Percentiles rank a stretch among this genome's conserved stretches.
These are phyloP conservation scores for Drosophila kambysellisi DNA, from an alignment of 2,888 invertebrate genomes.

Conservation along the genomic window DNA sequence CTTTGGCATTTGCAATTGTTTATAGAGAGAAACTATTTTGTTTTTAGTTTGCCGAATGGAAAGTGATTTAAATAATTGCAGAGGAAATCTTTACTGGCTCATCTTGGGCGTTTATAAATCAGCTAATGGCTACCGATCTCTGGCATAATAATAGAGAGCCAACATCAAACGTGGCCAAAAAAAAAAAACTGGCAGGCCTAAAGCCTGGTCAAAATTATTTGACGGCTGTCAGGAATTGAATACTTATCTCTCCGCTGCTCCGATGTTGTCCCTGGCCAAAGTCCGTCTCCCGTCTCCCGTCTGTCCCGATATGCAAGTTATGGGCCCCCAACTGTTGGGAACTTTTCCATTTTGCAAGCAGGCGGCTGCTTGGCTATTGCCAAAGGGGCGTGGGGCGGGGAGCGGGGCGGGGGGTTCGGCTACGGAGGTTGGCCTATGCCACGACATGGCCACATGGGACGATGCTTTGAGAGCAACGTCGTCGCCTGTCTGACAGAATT, in stretches of 20 bases:
- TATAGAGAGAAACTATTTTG: neutral
- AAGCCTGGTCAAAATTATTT: constrained; percentile 42
- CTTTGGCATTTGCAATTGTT: neutral
- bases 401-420: no score
- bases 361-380: constrained; percentile 15
- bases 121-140: constrained; percentile 35
- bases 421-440: constrained; percentile 47
- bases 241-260: constrained; percentile 25
- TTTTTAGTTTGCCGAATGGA: neutral
- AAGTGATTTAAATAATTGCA: constrained; percentile 9
- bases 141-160: constrained; percentile 9
- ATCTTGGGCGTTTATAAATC: constrained; percentile 5
- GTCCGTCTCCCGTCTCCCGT: neutral
- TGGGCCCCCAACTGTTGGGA: constrained; percentile 80
- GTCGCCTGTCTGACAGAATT: constrained; percentile 66
- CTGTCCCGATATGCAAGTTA: constrained; percentile 63
- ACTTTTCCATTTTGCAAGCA: constrained; percentile 69
- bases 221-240: constrained; percentile 27
- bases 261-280: neutral
- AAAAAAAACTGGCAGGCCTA: neutral
- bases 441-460: constrained; percentile 60
- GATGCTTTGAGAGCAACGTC: constrained; percentile 65
- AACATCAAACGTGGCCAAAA: constrained; percentile 2
- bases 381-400: neutral
- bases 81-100: neutral